Conservation (phyloP, 1,140 invertebrate genomes). For the Drosophila persimilis region DNA sequence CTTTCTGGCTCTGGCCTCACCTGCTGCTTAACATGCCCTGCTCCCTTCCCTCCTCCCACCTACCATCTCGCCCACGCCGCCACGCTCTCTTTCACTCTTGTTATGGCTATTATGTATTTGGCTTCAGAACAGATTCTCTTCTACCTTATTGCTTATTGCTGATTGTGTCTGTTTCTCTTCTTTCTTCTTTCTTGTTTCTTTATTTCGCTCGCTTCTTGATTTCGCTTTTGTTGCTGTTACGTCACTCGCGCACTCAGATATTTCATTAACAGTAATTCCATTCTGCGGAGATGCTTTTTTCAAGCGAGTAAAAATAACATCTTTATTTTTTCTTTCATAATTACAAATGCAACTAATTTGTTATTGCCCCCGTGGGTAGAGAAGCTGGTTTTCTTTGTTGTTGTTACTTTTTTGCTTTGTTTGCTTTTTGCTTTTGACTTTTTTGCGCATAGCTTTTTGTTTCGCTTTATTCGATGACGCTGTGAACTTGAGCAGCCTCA, state of each 20-base stretch:
- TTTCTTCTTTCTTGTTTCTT: conserved; percentile 18
- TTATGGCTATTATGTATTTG: conserved; percentile 49
- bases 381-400: conserved; percentile 23
- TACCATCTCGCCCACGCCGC: neutral
- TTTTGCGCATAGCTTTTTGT: neutral
- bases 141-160: conserved; percentile 40
- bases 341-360: conserved; percentile 55
- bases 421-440: conserved; percentile 12
- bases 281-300: neutral
- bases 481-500: conserved; percentile 44
- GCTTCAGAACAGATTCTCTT: conserved; percentile 21
- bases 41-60: neutral
- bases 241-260: conserved; percentile 15
- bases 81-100: conserved; percentile 1
- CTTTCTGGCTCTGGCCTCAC: neutral
- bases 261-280: conserved; percentile 51
- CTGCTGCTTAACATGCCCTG: no score
- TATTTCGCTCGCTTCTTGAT: conserved; percentile 9
- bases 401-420: neutral
- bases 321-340: conserved; percentile 29
- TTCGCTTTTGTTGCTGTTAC: conserved; percentile 25
- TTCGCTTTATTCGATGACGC: conserved; percentile 24
- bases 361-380: conserved; percentile 7
- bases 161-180: conserved; percentile 24
- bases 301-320: conserved; percentile 14